phyloP scores from a whole-genome alignment of 1,140 invertebrate species.

The Brachionus manjavacas region DNA sequence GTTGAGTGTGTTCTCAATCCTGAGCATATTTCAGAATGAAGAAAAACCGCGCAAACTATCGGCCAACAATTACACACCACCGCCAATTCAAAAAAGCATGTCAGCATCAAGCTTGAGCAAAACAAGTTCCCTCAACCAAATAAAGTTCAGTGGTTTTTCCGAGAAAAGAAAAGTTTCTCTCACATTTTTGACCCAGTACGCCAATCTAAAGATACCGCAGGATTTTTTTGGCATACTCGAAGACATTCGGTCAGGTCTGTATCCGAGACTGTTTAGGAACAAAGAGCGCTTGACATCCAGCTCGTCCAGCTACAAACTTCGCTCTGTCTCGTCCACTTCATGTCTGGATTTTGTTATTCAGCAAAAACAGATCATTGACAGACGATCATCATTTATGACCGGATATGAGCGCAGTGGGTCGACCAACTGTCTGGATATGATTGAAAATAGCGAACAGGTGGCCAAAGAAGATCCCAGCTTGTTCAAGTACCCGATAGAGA shows the following conservation, averaged over 20 bases:
- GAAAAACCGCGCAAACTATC: not conserved
- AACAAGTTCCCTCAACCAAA: conserved; percentile 3
- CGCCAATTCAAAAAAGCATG: not conserved
- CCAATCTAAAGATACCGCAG: conserved; percentile 33
- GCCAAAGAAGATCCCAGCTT: not conserved
- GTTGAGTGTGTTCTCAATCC: not conserved
- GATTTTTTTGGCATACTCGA: conserved; percentile 37
- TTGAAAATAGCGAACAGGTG: not conserved
- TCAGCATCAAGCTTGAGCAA: not conserved
- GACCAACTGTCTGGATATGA: not conserved
- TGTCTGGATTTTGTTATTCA: conserved; percentile 36
- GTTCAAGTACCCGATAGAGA: not conserved
- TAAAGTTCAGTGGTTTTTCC: not conserved
- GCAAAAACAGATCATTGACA: conserved; percentile 28
- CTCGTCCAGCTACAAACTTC: not conserved
- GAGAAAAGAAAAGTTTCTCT: conserved; percentile 24
- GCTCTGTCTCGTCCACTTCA: not conserved
- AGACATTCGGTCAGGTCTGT: conserved; percentile 35
- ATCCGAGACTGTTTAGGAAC: conserved; percentile 29
- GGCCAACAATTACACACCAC: not conserved
- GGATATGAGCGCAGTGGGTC: not conserved
- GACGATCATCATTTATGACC: not conserved
- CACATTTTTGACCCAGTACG: conserved; percentile 28
- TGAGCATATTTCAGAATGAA: conserved; percentile 21
- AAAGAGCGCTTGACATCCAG: not conserved